Conservation (phyloP, 1,140 invertebrate species). For the Drosophila eugracilis region DNA sequence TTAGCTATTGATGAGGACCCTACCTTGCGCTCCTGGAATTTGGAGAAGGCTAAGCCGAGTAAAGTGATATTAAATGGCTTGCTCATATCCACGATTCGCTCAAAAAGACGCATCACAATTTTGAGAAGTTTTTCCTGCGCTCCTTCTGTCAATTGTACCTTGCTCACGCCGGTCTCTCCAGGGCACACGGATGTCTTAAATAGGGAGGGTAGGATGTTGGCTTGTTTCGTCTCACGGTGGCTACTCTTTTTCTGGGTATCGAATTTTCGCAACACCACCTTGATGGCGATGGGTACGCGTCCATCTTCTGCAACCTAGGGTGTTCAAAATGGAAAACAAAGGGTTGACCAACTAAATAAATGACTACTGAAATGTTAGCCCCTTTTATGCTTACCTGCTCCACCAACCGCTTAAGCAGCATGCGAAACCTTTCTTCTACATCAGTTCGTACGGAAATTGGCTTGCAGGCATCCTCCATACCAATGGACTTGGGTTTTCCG, state of each 20-base stretch:
- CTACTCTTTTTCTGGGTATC: conserved; percentile 87
- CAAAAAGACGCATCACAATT: conserved; percentile 90
- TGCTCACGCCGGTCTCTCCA: conserved; percentile 79
- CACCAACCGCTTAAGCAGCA: conserved; percentile 88
- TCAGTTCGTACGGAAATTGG: conserved; percentile 89
- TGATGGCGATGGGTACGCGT: conserved; percentile 89
- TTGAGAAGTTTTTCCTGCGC: conserved; percentile 88
- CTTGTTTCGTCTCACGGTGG: conserved; percentile 90
- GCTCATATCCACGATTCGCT: conserved; percentile 89
- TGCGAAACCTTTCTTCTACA: conserved; percentile 88
- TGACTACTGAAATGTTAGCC: background rate
- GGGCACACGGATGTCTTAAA: conserved; percentile 85
- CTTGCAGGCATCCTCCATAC: conserved; percentile 91
- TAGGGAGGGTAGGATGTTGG: conserved; percentile 88
- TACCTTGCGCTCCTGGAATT: conserved; percentile 89
- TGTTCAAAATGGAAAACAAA: background rate
- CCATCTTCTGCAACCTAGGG: conserved; percentile 89
- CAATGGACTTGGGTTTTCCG: conserved; percentile 89
- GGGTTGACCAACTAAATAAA: background rate
- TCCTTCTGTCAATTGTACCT: conserved; percentile 85
- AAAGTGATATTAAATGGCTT: conserved; percentile 92
- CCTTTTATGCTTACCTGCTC: conserved; percentile 84
- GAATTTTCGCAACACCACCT: conserved; percentile 90
- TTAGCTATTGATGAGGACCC: conserved; percentile 88
- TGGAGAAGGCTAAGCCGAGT: conserved; percentile 91